Evolutionary conservation across 1,140 invertebrate species (phyloP).

Genomic region (Megalopta genalis): DNA sequence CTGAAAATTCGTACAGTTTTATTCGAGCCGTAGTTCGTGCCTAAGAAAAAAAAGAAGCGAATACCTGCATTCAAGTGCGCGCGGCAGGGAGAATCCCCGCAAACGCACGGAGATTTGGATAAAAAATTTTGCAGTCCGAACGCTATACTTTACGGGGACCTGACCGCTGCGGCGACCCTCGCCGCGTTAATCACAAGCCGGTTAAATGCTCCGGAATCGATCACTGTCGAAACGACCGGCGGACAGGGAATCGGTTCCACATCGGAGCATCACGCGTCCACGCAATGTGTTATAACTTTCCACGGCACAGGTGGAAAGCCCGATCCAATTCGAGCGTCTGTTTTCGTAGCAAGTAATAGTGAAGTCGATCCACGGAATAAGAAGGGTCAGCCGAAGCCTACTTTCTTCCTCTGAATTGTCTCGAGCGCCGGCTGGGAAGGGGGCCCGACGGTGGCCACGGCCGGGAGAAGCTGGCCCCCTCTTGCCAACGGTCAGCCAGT

Average conservation of each 20-base stretch:
- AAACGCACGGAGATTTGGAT: no score
- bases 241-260: no score
- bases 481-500: constrained; percentile 44
- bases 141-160: no score
- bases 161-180: neutral
- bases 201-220: neutral
- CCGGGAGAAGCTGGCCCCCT: constrained; percentile 13
- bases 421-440: neutral
- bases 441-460: neutral
- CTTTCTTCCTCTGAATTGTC: constrained; percentile 67
- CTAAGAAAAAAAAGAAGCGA: no score
- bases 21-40: no score
- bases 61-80: no score
- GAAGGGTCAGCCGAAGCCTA: constrained; percentile 68
- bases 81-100: no score
- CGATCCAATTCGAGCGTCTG: constrained; percentile 35
- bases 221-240: neutral
- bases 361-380: constrained; percentile 65
- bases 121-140: no score
- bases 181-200: neutral
- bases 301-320: constrained; percentile 54
- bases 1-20: no score
- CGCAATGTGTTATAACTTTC: constrained; percentile 54
- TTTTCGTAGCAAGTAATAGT: constrained; percentile 57
- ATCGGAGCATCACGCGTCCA: constrained; percentile 2